Conservation (phyloP, 1,140 invertebrate genomes). For the Geopemphigus sp. region DNA sequence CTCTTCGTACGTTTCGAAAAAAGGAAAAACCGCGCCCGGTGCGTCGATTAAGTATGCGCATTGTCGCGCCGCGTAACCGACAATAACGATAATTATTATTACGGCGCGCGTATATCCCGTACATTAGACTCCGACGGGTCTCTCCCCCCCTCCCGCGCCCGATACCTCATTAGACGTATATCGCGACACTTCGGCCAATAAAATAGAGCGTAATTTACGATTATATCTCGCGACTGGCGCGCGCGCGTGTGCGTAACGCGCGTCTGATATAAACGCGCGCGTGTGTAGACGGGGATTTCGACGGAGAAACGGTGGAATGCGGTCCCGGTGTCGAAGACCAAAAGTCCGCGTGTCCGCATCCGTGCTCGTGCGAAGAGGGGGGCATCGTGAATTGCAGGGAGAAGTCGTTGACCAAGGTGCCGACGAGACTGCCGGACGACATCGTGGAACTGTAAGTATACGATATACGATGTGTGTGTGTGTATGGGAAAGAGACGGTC, state of each 20-base stretch:
- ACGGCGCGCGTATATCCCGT: too few species aligned
- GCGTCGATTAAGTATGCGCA: neutral
- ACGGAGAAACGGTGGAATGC: conserved; percentile 63
- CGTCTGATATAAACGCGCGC: too few species aligned
- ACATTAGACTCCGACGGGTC: too few species aligned
- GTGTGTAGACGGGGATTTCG: conserved; percentile 41
- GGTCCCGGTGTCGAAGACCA: conserved; percentile 62
- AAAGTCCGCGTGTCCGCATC: conserved; percentile 79
- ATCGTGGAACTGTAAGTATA: conserved; percentile 90
- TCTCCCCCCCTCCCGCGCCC: too few species aligned
- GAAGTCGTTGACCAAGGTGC: conserved; percentile 84
- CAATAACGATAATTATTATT: neutral
- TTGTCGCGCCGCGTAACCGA: neutral
- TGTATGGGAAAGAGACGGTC: too few species aligned
- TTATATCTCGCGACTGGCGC: neutral
- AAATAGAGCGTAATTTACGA: conserved; percentile 17
- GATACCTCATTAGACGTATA: conserved; percentile 34
- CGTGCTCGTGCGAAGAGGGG: conserved; percentile 82
- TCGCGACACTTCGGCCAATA: conserved; percentile 23
- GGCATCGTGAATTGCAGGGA: conserved; percentile 94
- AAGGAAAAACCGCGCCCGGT: neutral
- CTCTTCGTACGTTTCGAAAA: too few species aligned
- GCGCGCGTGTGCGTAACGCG: too few species aligned
- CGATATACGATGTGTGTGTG: too few species aligned
- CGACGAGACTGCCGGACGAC: conserved; percentile 84